Evolutionary conservation across 1,140 invertebrate species (phyloP).

Genomic region (Ips nitidus): DNA sequence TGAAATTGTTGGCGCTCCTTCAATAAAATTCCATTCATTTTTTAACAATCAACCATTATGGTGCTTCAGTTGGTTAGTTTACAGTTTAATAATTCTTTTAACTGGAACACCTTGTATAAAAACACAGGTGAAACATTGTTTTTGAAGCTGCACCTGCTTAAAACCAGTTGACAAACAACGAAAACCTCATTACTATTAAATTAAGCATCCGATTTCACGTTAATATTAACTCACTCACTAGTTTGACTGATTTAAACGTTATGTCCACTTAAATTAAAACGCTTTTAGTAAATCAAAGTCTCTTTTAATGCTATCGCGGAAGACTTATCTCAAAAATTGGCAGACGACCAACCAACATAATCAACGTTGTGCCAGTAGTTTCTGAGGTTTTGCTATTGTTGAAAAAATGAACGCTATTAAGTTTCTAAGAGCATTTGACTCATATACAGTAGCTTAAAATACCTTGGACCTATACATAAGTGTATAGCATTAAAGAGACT

Average conservation of each 20-base stretch:
- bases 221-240: background rate
- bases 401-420: background rate
- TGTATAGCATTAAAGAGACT: too few relatives aligned
- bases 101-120: background rate
- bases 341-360: constrained; percentile 4
- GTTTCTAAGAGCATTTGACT: background rate
- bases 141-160: background rate
- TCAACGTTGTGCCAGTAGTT: background rate
- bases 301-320: constrained; percentile 1
- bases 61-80: background rate
- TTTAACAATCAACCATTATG: background rate
- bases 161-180: background rate
- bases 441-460: too few relatives aligned
- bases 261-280: background rate
- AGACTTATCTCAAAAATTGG: background rate
- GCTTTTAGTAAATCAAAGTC: constrained; percentile 1
- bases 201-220: background rate
- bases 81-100: background rate
- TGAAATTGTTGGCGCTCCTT: background rate
- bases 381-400: constrained; percentile 3
- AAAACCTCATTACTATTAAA: background rate
- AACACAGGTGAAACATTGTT: background rate
- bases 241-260: background rate
- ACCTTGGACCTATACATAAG: too few relatives aligned
- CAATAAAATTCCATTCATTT: background rate